Conservation (phyloP, 2,113 vertebrate genomes). For the Chlorodrepanis virens region DNA sequence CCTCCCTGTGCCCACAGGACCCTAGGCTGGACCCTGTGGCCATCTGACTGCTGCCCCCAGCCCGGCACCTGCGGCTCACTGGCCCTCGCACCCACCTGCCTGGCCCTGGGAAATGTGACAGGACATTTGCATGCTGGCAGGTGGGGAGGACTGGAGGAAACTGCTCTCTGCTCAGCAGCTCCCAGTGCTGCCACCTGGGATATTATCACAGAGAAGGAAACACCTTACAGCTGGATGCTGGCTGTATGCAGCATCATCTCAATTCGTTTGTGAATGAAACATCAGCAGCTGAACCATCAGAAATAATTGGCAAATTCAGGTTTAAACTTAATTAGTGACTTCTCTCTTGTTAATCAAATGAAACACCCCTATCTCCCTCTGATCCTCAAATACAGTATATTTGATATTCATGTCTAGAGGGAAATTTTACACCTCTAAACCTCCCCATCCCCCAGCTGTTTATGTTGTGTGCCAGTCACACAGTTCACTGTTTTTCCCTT, state of each 20-base stretch:
- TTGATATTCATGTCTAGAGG: background rate
- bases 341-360: background rate
- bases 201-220: background rate
- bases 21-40: accelerated
- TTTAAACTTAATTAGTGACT: background rate
- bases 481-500: background rate
- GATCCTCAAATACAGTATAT: background rate
- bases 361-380: background rate
- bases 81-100: accelerated
- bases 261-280: background rate
- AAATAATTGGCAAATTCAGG: background rate
- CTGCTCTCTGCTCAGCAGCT: background rate
- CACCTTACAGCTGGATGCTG: background rate
- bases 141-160: background rate
- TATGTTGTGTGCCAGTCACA: background rate
- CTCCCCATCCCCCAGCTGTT: background rate
- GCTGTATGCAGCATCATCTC: accelerated
- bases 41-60: accelerated
- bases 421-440: background rate
- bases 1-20: background rate
- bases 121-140: background rate
- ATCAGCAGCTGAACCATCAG: background rate
- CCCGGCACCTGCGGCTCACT: accelerated
- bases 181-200: accelerated
- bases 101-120: background rate